Base-by-base conservation (phyloP, 2,113 vertebrate genomes). In the Jaculus jaculus region DNA sequence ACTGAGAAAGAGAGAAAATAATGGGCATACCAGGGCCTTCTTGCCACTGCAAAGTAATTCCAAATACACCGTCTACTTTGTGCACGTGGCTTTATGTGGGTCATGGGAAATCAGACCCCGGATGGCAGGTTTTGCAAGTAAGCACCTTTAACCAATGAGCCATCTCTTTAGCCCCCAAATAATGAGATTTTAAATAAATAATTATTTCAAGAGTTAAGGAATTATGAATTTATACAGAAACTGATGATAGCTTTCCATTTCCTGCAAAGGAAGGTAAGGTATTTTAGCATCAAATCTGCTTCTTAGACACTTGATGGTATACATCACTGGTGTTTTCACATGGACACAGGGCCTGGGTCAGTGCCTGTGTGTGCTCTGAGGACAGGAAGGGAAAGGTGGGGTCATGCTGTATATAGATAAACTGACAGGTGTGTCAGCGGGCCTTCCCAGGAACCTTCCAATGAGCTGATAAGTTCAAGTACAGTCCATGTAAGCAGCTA, bases 391-490 rank as follows among this genome's bases (percentile, higher is more conserved):
- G 77, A 32, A 32, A 88, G 90, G 88, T 90, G 93, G 93, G 79
- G 32, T 60, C 77, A 23, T 61, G 9, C 34, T 63, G 39, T 37
- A 26, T 63, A 20, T 71, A 77, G 90, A 39, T 51, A 58, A 87
- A 78, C 63, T 21, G 69, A 75, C 0, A 66, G 34, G 5, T 28
- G 1, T 84, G 12, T 91, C 93, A 39, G 69, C 72, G 28, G 80
- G 28, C 18, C 6, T 83, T 30, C 18, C 82, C 23, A 30, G 89
- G 92, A 82, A 1, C n/a, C 96, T 97, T 95, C 69, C 87, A 96
- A 17, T 34, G 84, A 96, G 61, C 93, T 96, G 91, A 65, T 51
- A 88, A 97, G 85, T 84, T 89, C 17, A 63, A 96, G 82, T 87
- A 73, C 83, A 83, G 23, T 24, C 0, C n/a, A 32, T 26, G 85